Evolutionary conservation across 1,140 invertebrate species (phyloP).

Genomic region (Pachyrhynchus sulphureomaculatus): DNA sequence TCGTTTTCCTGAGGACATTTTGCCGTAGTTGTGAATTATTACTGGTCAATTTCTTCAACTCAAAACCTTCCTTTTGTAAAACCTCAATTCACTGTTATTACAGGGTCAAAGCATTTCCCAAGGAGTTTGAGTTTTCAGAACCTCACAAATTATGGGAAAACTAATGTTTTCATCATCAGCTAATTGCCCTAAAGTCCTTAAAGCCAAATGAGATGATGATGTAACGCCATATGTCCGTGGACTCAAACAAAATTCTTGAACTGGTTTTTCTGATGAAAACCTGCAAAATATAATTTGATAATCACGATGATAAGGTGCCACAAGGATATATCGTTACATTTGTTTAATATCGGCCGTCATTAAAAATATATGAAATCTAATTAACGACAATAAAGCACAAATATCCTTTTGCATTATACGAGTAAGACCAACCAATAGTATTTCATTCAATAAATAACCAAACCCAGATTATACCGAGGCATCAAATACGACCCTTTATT

Average conservation of each 20-base stretch:
- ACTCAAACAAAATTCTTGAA: constrained; percentile 19
- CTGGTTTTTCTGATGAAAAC: constrained; percentile 6
- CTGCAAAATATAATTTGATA: constrained; percentile 28
- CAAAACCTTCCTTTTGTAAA: neutral
- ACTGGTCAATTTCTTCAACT: neutral
- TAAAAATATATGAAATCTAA: too few species aligned
- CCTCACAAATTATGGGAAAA: constrained; percentile 21
- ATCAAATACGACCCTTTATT: too few species aligned
- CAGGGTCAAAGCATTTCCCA: neutral
- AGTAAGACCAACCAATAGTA: too few species aligned
- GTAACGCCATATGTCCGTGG: constrained; percentile 44
- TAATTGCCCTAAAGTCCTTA: constrained; percentile 36
- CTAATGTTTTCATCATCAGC: constrained; percentile 26
- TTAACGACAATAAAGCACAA: too few species aligned
- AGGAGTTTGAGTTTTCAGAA: neutral
- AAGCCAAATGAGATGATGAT: constrained; percentile 39
- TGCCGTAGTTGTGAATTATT: neutral
- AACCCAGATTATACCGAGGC: too few species aligned
- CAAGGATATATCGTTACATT: constrained; percentile 26
- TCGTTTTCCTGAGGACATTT: neutral
- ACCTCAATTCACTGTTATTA: neutral
- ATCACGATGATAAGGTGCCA: neutral
- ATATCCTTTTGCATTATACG: too few species aligned
- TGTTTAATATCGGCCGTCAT: constrained; percentile 16
- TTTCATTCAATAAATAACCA: too few species aligned